Evolutionary conservation across 2,888 invertebrate species (phyloP), one percentile per base, ranked within the genome.

Genomic region (Ecliptopera silaceata): DNA sequence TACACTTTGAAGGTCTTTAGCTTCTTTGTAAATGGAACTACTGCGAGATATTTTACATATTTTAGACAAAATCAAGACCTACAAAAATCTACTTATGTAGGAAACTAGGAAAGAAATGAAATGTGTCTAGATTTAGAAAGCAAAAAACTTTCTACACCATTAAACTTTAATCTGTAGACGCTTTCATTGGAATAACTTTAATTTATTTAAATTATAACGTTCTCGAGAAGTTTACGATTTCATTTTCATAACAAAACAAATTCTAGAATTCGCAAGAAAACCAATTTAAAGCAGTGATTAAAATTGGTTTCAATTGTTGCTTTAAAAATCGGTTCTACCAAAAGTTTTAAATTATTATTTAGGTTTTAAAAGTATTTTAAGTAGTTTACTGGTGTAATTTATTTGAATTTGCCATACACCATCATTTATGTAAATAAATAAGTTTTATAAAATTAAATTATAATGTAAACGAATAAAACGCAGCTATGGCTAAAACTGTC

Each of bases 191-290:
- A 17, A 45, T 51, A 48, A 47, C 22, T 49, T 51, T 45, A 49
- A 57, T 61, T 50, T 50, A 63, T 61, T 61, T 52, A 55, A 56
- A 60, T 51, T 15, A 52, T 36, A 49, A 31, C 41, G 48, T 53
- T 43, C 22, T 46, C 38, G 22, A 54, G 43, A 36, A 48, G 58
- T 60, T 61, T 55, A 64, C 22, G 29, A 52, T 43, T 15, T 36
- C 12, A 62, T 62, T 62, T 38, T 22, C 52, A 64, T 64, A 66
- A 58, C 48, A 59, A 62, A 64, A 60, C 57, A 61, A 47, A 60
- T 29, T 17, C 31, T 26, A 41, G 43, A 44, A 13, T 56, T 58
- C 38, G 41, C 13, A 11, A 44, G 36, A 29, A 42, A 61, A 62
- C 52, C 26, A 38, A 51, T 52, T 55, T 46, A n/a, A 15, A n/a